Conservation (phyloP, 2,888 invertebrate species). For the Pasiphila rectangulata region DNA sequence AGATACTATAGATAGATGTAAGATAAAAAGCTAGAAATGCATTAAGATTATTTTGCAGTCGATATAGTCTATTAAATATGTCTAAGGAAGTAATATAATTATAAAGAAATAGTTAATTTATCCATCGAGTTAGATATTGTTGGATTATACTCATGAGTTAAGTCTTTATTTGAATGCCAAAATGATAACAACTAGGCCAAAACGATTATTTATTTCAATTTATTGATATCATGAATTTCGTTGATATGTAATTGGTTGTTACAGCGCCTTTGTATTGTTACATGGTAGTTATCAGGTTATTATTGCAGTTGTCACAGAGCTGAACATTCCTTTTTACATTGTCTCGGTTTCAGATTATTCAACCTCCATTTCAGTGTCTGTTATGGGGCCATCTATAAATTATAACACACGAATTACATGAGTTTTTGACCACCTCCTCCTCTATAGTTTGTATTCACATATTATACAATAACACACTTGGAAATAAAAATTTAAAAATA, state of each 20-base stretch:
- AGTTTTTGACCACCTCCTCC: too few species aligned
- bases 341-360: constrained; percentile 33
- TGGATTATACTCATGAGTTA: constrained; percentile 64
- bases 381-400: too few species aligned
- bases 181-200: constrained; percentile 61
- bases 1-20: constrained; percentile 70
- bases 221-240: constrained; percentile 33
- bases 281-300: constrained; percentile 16
- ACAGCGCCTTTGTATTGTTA: constrained; percentile 24
- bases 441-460: too few species aligned
- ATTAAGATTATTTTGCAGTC: constrained; percentile 73
- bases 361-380: constrained; percentile 16
- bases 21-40: constrained; percentile 73
- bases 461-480: too few species aligned
- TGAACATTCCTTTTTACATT: constrained; percentile 50
- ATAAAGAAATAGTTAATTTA: constrained; percentile 53
- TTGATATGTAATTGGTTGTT: constrained; percentile 33
- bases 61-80: constrained; percentile 62
- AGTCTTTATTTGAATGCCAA: constrained; percentile 64
- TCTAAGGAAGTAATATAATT: constrained; percentile 55
- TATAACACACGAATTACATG: too few species aligned
- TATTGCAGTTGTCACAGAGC: constrained; percentile 26
- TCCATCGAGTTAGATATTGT: constrained; percentile 57
- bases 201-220: constrained; percentile 53
- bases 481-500: too few species aligned